Percentiles rank a stretch among this genome's conserved stretches.
Conservation (phyloP, 1,140 invertebrate genomes). For the Drosophila lini region DNA sequence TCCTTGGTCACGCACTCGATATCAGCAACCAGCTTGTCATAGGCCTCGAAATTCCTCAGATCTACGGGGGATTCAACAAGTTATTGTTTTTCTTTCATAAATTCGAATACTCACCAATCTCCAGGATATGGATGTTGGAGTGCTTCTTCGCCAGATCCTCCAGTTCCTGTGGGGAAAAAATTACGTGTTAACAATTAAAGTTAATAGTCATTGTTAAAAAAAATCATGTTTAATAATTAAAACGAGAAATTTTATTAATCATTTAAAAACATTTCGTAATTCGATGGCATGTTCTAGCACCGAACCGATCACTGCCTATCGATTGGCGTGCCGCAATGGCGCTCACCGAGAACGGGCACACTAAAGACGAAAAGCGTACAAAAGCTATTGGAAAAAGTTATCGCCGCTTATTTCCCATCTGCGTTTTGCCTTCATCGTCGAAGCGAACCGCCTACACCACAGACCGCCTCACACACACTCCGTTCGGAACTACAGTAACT, state of each 20-base stretch:
- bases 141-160: conserved; percentile 86
- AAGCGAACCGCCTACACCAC: conserved; percentile 12
- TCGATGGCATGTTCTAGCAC: neutral
- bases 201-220: too few species aligned
- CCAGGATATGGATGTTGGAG: conserved; percentile 88
- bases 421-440: conserved; percentile 48
- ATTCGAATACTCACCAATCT: conserved; percentile 86
- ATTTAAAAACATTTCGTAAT: neutral
- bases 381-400: conserved; percentile 75
- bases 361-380: conserved; percentile 52
- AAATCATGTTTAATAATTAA: too few species aligned
- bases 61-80: conserved; percentile 85
- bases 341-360: conserved; percentile 8
- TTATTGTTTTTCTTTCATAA: neutral
- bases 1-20: conserved; percentile 87
- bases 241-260: too few species aligned
- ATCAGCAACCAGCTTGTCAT: conserved; percentile 86
- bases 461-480: conserved; percentile 18
- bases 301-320: conserved; percentile 1
- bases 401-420: conserved; percentile 75
- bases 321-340: conserved; percentile 1
- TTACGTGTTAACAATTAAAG: too few species aligned
- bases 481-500: conserved; percentile 21
- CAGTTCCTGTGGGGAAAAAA: conserved; percentile 86
- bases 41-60: conserved; percentile 87